Conservation (phyloP, 2,113 vertebrate genomes). For the Helogale parvula region DNA sequence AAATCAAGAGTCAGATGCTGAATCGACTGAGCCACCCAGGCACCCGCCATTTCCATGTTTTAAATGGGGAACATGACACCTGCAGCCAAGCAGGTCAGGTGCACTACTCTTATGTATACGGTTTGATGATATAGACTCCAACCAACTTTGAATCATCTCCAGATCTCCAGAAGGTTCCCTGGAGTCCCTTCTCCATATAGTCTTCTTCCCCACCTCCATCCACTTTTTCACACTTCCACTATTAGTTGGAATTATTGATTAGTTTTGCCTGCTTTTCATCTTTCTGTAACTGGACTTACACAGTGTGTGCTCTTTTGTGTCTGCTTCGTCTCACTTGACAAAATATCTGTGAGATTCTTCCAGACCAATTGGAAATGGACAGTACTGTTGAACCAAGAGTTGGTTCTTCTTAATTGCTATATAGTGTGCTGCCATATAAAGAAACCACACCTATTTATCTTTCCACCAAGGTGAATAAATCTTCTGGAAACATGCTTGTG, state of each 20-base stretch:
- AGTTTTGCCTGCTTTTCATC: not conserved
- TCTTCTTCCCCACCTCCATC: not conserved
- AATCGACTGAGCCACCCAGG: no score
- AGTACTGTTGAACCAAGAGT: no score
- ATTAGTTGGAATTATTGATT: no score
- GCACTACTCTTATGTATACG: not conserved
- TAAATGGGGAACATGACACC: not conserved
- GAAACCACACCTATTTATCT: not conserved
- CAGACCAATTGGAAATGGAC: not conserved
- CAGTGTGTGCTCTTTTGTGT: not conserved
- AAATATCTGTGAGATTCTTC: not conserved
- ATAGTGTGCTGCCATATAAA: not conserved
- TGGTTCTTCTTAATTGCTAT: not conserved
- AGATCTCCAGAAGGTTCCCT: not conserved
- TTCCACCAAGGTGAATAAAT: not conserved
- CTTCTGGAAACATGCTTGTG: not conserved
- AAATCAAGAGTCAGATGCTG: no score
- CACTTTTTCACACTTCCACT: not conserved
- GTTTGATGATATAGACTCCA: not conserved
- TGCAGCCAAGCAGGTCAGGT: accelerated
- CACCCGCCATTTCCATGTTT: not conserved
- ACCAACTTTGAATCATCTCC: not conserved
- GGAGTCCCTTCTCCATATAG: accelerated
- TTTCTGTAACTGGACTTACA: not conserved
- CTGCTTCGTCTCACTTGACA: not conserved